These are phyloP conservation scores for Iselma pallidipennis DNA, from an alignment of 2,888 invertebrate genomes.

Conservation along the genomic window DNA sequence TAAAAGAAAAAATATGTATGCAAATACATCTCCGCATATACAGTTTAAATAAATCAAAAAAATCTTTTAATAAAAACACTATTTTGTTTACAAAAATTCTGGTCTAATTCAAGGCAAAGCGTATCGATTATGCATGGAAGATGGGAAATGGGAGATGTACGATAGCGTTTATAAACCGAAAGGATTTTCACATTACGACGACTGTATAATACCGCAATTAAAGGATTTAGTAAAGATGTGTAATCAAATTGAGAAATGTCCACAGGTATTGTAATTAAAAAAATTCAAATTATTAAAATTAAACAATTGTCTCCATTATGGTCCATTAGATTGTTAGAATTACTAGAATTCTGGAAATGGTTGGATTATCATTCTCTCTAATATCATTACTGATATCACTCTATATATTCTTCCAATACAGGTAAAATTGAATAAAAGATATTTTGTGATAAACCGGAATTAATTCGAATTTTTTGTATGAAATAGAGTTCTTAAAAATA, in stretches of 20 bases:
- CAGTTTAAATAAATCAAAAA: no score
- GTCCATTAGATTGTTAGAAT: constrained; percentile 71
- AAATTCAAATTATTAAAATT: neutral
- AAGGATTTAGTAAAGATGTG: constrained; percentile 66
- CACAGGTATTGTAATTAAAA: constrained; percentile 33
- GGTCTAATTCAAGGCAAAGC: constrained; percentile 64
- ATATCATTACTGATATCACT: constrained; percentile 75
- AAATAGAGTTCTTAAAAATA: constrained; percentile 74
- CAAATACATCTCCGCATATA: no score
- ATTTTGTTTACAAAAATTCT: no score
- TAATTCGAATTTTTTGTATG: constrained; percentile 29
- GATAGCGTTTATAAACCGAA: constrained; percentile 49
- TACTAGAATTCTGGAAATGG: constrained; percentile 77
- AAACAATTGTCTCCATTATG: constrained; percentile 47
- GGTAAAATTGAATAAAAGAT: constrained; percentile 61
- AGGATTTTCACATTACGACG: constrained; percentile 85
- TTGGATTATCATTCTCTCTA: constrained; percentile 80
- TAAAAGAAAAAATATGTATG: no score
- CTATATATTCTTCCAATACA: constrained; percentile 79
- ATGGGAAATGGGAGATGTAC: constrained; percentile 72
- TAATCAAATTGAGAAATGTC: constrained; percentile 43
- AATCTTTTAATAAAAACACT: no score
- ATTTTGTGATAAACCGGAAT: constrained; percentile 4
- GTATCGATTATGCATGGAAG: constrained; percentile 67
- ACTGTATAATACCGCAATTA: constrained; percentile 75